Percentiles rank a stretch among this genome's conserved stretches.
These are phyloP conservation scores for Graphium colonna DNA, from an alignment of 2,888 invertebrate species.

Conservation along the genomic window DNA sequence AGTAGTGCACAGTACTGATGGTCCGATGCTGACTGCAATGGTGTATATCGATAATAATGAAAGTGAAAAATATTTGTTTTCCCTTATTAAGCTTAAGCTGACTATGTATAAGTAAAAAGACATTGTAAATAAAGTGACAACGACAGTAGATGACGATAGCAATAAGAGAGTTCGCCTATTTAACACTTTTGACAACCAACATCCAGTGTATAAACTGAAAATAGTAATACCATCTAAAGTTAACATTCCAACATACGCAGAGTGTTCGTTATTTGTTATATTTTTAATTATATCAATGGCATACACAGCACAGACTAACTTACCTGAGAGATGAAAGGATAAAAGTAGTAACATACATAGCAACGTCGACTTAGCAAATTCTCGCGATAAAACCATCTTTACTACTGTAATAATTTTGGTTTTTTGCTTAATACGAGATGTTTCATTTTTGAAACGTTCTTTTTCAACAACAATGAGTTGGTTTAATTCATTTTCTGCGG, in stretches of 20 bases:
- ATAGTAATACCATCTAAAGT: slow-evolving; percentile 27
- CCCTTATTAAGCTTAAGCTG: slow-evolving; percentile 21
- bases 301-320: slow-evolving; percentile 12
- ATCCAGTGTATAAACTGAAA: slow-evolving; percentile 37
- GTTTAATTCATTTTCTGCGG: slow-evolving; percentile 39
- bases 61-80: slow-evolving; percentile 38
- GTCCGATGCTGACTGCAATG: slow-evolving; percentile 51
- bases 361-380: slow-evolving; percentile 41
- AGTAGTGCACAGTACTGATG: slow-evolving; percentile 49
- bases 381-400: slow-evolving; percentile 9
- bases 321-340: slow-evolving; percentile 27
- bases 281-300: slow-evolving; percentile 22
- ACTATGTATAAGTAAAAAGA: slow-evolving; percentile 31
- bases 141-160: slow-evolving; percentile 18
- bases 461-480: slow-evolving; percentile 34
- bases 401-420: not conserved
- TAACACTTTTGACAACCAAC: slow-evolving; percentile 14
- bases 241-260: slow-evolving; percentile 23
- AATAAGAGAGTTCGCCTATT: not conserved
- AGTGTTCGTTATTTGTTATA: slow-evolving; percentile 15
- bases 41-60: slow-evolving; percentile 44
- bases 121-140: slow-evolving; percentile 26
- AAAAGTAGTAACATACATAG: slow-evolving; percentile 33
- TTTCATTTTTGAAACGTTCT: slow-evolving; percentile 26
- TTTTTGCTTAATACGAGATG: slow-evolving; percentile 8